Percentiles rank a stretch among this genome's conserved stretches.
Evolutionary conservation across 2,113 vertebrate species (phyloP).

Genomic region (Callospermophilus lateralis): DNA sequence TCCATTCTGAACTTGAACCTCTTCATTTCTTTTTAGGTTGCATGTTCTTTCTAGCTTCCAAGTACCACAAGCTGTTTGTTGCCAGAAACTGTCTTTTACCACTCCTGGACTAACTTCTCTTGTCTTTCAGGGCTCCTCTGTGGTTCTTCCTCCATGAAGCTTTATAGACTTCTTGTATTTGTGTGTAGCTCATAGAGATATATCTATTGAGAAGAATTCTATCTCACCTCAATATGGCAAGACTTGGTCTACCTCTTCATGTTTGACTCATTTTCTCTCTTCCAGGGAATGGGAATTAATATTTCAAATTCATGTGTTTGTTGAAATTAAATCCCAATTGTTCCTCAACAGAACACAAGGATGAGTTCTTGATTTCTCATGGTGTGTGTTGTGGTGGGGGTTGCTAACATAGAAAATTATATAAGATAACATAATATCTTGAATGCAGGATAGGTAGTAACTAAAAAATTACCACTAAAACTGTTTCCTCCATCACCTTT

Average conservation of each 20-base stretch:
- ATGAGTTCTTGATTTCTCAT: not conserved
- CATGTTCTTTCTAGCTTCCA: not conserved
- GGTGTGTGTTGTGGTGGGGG: not conserved
- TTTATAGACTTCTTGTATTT: constrained; percentile 6
- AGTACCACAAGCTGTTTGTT: not conserved
- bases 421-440: not conserved
- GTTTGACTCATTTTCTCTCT: not conserved
- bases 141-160: not conserved
- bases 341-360: not conserved
- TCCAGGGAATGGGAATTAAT: not conserved
- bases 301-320: not conserved
- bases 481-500: not conserved
- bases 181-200: not conserved
- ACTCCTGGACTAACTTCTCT: not conserved
- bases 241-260: not conserved
- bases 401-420: not conserved
- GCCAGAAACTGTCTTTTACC: not conserved
- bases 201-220: not conserved
- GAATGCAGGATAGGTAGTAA: not conserved
- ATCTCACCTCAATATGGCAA: not conserved
- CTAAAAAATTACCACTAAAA: not conserved
- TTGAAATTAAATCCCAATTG: constrained; percentile 16
- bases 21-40: not conserved
- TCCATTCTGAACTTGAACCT: not conserved
- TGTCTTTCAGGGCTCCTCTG: not conserved